Evolutionary conservation across 2,113 vertebrate species (phyloP).

Genomic region (Numida meleagris): DNA sequence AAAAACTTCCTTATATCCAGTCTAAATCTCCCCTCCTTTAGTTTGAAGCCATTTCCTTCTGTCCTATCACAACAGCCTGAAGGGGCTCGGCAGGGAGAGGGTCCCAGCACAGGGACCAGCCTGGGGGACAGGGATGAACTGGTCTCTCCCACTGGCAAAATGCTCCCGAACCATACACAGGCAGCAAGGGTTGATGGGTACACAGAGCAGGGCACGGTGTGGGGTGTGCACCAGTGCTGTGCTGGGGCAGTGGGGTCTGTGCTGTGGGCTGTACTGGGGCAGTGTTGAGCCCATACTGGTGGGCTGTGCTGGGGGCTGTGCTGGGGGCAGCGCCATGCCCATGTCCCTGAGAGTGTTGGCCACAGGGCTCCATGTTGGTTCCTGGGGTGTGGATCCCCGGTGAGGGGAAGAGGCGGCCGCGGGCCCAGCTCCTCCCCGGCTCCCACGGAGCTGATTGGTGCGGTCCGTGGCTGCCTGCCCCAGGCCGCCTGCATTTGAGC

Average conservation of each 20-base stretch:
- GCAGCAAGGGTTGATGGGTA: not conserved
- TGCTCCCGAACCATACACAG: not conserved
- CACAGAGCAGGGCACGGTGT: not conserved
- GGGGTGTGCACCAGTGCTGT: not conserved
- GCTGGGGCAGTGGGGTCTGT: not conserved
- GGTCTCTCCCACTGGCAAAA: not conserved
- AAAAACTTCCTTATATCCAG: too few species aligned
- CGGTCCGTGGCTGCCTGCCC: conserved; percentile 8
- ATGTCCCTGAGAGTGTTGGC: not conserved
- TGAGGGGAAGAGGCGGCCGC: not conserved
- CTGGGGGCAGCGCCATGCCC: not conserved
- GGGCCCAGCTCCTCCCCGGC: conserved; percentile 40
- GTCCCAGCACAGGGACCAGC: fast-evolving
- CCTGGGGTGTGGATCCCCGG: not conserved
- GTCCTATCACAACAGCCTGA: too few species aligned
- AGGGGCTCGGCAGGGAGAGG: not conserved
- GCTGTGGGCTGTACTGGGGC: not conserved
- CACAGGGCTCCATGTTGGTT: not conserved
- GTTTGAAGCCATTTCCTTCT: too few species aligned
- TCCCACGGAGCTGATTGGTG: not conserved
- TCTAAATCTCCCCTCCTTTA: too few species aligned
- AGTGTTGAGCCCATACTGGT: not conserved
- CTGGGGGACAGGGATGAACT: not conserved
- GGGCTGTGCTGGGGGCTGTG: not conserved
- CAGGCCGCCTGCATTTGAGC: not conserved